Evolutionary conservation across 2,797 vertebrate species (phyloP).

Genomic region (Lutjanus campechanus): DNA sequence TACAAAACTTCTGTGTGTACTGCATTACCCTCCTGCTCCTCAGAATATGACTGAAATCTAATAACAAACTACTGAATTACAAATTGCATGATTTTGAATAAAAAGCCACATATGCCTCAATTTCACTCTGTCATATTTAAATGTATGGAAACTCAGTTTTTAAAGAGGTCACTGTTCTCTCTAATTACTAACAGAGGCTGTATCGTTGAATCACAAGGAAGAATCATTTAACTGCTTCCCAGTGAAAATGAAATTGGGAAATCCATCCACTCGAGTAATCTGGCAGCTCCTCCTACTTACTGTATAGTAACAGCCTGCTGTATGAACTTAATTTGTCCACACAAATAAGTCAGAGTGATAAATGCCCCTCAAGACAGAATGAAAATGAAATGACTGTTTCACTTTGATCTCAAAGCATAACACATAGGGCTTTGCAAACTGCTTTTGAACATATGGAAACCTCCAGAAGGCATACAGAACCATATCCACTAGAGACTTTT

Average conservation of each 20-base stretch:
- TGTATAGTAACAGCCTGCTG: constrained; percentile 19
- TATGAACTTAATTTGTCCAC: constrained; percentile 31
- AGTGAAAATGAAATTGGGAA: constrained; percentile 33
- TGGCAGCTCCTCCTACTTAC: constrained; percentile 7
- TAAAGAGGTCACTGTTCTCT: constrained; percentile 11
- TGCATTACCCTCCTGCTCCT: neutral
- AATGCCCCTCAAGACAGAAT: constrained; percentile 28
- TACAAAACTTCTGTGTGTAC: neutral
- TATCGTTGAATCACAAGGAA: constrained; percentile 8
- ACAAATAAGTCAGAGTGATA: constrained; percentile 34
- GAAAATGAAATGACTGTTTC: constrained; percentile 35
- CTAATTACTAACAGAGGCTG: constrained; percentile 11
- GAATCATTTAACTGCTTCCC: no score
- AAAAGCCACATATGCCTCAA: neutral
- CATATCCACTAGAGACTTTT: neutral
- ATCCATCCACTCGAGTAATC: constrained; percentile 32
- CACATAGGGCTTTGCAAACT: neutral
- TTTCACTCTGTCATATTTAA: neutral
- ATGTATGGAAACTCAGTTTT: neutral
- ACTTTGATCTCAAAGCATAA: constrained; percentile 57
- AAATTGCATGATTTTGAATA: neutral
- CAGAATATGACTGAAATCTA: neutral
- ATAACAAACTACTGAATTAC: neutral
- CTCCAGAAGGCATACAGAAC: neutral
- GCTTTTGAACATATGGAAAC: neutral